Percentiles rank a stretch among this genome's conserved stretches.
phyloP scores from a whole-genome alignment of 2,888 invertebrate genomes.

The Mycalesis mineus region DNA sequence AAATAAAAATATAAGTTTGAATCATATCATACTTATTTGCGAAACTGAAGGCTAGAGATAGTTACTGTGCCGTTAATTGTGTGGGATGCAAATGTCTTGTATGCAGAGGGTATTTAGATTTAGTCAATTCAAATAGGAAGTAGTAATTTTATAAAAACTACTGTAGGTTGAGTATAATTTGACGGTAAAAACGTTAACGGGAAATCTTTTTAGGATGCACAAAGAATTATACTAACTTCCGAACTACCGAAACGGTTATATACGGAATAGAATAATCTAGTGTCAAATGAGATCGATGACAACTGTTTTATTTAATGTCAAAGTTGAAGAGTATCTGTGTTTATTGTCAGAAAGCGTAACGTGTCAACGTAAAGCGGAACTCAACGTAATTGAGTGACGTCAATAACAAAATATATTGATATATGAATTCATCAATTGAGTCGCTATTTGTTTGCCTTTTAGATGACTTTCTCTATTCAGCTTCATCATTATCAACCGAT shows the following conservation, averaged over 20 bases:
- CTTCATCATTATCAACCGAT: too few relatives aligned
- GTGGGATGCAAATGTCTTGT: slow-evolving; percentile 1
- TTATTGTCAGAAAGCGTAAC: background rate
- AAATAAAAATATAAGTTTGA: too few relatives aligned
- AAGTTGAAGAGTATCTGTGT: background rate
- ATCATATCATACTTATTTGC: too few relatives aligned
- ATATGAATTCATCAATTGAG: background rate
- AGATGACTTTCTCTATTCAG: too few relatives aligned
- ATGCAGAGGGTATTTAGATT: background rate
- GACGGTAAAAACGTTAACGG: background rate
- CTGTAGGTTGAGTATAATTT: background rate
- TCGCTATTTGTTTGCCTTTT: too few relatives aligned
- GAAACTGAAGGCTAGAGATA: too few relatives aligned
- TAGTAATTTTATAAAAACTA: background rate
- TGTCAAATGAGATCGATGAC: background rate
- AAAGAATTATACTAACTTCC: background rate
- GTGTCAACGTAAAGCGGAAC: background rate
- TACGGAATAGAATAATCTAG: background rate
- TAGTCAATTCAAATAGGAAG: slow-evolving; percentile 14
- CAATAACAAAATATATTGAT: background rate
- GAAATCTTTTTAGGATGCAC: background rate
- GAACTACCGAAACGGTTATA: too few relatives aligned
- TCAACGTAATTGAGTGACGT: background rate
- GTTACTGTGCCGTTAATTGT: too few relatives aligned
- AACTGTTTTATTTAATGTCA: background rate